A percentile compares a stretch with the other conserved stretches of the same genome.
Conservation (phyloP, 35 echinoderm and acorn worm species). For the Patiria miniata region DNA sequence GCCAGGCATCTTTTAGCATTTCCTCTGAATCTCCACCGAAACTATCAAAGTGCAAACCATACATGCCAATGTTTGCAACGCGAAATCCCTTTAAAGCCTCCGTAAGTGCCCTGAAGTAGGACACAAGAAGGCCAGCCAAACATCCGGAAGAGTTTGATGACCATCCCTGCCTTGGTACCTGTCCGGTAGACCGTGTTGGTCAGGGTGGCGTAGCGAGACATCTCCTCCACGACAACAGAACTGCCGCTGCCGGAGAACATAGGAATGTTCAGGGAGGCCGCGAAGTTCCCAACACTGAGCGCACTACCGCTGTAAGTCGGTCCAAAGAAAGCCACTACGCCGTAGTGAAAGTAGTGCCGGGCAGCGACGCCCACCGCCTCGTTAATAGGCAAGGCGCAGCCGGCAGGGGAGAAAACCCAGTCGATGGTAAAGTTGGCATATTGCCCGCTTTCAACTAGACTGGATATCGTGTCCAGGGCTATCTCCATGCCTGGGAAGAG, state of each 20-base stretch:
- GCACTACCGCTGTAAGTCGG: slow-evolving; percentile 33
- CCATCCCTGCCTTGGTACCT: slow-evolving; percentile 1
- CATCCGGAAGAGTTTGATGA: not conserved
- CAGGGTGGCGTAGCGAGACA: slow-evolving; percentile 25
- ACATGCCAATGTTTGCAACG: not conserved
- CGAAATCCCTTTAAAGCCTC: not conserved
- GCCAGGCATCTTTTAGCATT: not conserved
- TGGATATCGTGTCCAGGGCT: slow-evolving; percentile 6
- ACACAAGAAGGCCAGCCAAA: slow-evolving; percentile 9
- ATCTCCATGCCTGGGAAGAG: slow-evolving; percentile 35
- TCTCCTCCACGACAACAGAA: slow-evolving; percentile 4
- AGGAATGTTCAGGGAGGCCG: slow-evolving; percentile 27
- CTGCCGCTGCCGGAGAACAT: slow-evolving; percentile 24
- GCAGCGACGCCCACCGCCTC: not conserved
- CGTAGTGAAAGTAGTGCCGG: not conserved
- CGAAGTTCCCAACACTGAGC: slow-evolving; percentile 1
- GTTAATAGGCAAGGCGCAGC: not conserved
- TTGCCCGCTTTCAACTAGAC: not conserved
- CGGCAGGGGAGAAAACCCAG: not conserved
- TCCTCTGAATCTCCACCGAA: not conserved
- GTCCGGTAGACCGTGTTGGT: slow-evolving; percentile 26
- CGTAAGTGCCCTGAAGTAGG: not conserved
- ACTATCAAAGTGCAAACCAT: not conserved
- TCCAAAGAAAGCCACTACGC: slow-evolving; percentile 39
- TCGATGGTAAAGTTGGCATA: slow-evolving; percentile 22